Conservation (phyloP, 2,113 vertebrate genomes). For the Tragelaphus imberbis region DNA sequence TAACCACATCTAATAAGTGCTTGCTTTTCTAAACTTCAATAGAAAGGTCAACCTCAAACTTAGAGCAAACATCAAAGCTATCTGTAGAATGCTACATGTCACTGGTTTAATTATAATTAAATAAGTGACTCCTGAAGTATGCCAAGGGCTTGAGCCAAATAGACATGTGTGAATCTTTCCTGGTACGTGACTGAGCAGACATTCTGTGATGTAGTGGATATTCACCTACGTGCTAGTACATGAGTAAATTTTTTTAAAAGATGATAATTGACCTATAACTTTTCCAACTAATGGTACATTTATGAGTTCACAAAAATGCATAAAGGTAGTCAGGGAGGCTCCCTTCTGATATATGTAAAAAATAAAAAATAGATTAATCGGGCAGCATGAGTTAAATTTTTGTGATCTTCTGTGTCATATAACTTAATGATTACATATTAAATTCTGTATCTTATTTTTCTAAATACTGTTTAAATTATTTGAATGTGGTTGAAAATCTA, state of each 20-base stretch:
- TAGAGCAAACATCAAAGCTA: not conserved
- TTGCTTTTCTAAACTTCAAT: constrained; percentile 2
- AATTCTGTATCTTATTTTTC: not conserved
- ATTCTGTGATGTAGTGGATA: not conserved
- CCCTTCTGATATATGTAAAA: not conserved
- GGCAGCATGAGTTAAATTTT: not conserved
- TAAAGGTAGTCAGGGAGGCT: not conserved
- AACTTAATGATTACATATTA: not conserved
- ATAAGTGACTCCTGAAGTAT: not conserved
- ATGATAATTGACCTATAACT: not conserved
- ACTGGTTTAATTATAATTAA: constrained; percentile 18
- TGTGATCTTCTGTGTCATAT: not conserved
- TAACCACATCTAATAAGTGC: constrained; percentile 32
- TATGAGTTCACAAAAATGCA: not conserved
- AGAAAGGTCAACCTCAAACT: not conserved
- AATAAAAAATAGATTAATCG: not conserved
- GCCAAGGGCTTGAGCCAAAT: not conserved
- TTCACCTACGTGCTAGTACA: not conserved
- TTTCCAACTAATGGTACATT: not conserved
- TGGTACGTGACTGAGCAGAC: not conserved
- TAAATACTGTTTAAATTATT: not conserved
- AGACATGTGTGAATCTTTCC: not conserved
- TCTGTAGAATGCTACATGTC: not conserved
- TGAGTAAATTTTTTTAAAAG: not conserved
- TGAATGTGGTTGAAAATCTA: not conserved